Conservation (phyloP, 2,797 vertebrate species). For the Selene dorsalis region DNA sequence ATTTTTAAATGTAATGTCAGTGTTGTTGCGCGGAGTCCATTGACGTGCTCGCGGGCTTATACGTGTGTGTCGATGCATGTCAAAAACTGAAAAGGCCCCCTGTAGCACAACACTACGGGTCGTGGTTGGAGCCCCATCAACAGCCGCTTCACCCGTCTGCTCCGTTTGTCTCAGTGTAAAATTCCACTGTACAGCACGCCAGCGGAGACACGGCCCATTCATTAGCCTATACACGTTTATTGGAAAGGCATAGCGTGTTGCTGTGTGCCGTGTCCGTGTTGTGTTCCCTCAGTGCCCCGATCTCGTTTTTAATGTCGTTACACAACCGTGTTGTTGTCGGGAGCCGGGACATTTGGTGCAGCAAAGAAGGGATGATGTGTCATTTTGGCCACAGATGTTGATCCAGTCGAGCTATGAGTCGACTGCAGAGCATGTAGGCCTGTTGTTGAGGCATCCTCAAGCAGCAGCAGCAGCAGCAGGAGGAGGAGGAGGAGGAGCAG, state of each 20-base stretch:
- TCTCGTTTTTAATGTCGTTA: constrained; percentile 49
- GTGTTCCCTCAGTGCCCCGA: constrained; percentile 6
- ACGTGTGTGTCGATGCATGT: constrained; percentile 6
- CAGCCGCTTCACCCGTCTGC: constrained; percentile 29
- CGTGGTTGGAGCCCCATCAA: constrained; percentile 3
- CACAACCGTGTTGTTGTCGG: constrained; percentile 43
- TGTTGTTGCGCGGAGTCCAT: constrained; percentile 1
- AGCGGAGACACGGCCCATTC: constrained; percentile 59
- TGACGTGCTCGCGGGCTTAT: constrained; percentile 16
- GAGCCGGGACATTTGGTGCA: constrained; percentile 39
- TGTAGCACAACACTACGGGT: background rate
- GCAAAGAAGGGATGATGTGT: constrained; percentile 64
- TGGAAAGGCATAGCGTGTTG: constrained; percentile 19
- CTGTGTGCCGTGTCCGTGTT: constrained; percentile 1
- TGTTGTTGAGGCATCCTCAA: constrained; percentile 52
- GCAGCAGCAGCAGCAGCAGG: constrained; percentile 4
- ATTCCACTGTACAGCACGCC: constrained; percentile 56
- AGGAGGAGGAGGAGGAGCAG: constrained; percentile 22
- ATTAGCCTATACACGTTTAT: constrained; percentile 41
- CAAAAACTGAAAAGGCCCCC: constrained; percentile 11
- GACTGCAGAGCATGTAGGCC: constrained; percentile 70
- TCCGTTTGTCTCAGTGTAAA: constrained; percentile 49
- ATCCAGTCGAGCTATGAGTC: constrained; percentile 53
- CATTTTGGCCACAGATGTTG: constrained; percentile 70
- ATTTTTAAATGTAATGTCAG: constrained; percentile 7